These are phyloP conservation scores for Mermis nigrescens DNA, from an alignment of 2,888 invertebrate genomes.

Conservation along the genomic window DNA sequence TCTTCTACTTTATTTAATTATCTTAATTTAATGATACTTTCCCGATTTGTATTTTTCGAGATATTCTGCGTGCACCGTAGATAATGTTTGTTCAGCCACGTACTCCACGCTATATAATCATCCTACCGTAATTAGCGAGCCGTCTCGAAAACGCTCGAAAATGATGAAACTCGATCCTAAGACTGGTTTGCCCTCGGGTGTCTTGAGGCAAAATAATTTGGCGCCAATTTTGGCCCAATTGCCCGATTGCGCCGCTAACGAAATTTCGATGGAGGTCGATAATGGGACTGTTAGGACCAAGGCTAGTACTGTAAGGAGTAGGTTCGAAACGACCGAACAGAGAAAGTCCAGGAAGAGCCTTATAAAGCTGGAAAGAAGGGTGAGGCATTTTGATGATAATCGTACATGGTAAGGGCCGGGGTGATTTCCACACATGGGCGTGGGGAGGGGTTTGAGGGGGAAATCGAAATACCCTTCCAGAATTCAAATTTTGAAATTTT, in stretches of 20 bases:
- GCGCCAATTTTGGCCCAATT: conserved; percentile 22
- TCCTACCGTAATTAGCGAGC: conserved; percentile 52
- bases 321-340: conserved; percentile 54
- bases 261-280: conserved; percentile 12
- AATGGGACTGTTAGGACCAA: conserved; percentile 1
- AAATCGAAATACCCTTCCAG: too few relatives aligned
- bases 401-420: too few relatives aligned
- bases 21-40: not conserved
- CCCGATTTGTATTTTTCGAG: too few relatives aligned
- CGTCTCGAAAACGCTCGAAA: not conserved
- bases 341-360: conserved; percentile 57
- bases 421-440: too few relatives aligned
- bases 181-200: conserved; percentile 23
- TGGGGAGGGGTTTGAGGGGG: too few relatives aligned
- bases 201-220: conserved; percentile 19
- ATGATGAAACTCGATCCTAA: conserved; percentile 17
- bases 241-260: not conserved
- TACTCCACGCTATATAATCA: conserved; percentile 79
- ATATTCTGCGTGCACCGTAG: too few relatives aligned
- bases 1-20: not conserved
- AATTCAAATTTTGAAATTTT: too few relatives aligned
- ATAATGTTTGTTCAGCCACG: conserved; percentile 40
- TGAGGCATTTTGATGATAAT: conserved; percentile 19
- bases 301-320: conserved; percentile 34
- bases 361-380: conserved; percentile 54